Percentiles rank a stretch among this genome's conserved stretches.
These are phyloP conservation scores for Amazona finschi DNA, from an alignment of 2,797 vertebrate species.

Conservation along the genomic window DNA sequence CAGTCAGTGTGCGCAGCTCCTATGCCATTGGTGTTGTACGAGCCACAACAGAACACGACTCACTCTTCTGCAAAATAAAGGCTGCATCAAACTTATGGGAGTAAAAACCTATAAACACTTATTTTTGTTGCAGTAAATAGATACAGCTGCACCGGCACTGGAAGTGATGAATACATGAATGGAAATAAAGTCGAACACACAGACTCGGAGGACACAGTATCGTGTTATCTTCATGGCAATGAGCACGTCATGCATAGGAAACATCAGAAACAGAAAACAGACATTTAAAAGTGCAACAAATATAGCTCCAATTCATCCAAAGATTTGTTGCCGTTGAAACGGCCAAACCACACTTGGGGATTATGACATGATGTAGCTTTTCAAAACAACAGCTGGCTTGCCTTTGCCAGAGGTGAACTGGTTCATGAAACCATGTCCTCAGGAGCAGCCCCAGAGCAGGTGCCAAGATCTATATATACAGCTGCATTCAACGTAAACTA, in stretches of 20 bases:
- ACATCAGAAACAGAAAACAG: neutral
- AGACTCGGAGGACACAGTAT: accelerated
- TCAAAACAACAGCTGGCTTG: neutral
- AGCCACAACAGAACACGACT: too few species aligned
- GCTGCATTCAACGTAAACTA: neutral
- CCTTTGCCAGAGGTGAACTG: neutral
- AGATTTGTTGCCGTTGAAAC: neutral
- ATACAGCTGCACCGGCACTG: neutral
- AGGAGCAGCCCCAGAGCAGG: neutral
- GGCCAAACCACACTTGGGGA: neutral
- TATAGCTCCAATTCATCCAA: neutral
- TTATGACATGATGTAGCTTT: neutral
- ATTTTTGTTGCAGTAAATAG: neutral
- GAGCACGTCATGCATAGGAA: accelerated
- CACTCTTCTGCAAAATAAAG: neutral
- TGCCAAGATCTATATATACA: accelerated
- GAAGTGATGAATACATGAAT: accelerated
- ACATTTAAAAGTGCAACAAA: accelerated
- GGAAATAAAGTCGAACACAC: neutral
- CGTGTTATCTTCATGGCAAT: accelerated
- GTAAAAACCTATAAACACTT: accelerated
- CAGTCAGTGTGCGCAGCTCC: accelerated
- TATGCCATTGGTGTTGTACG: accelerated
- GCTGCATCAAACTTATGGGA: neutral
- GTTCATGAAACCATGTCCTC: accelerated